A percentile compares a stretch with the other conserved stretches of the same genome.
Evolutionary conservation across 1,140 invertebrate species (phyloP).

Genomic region (Telenomus remus): DNA sequence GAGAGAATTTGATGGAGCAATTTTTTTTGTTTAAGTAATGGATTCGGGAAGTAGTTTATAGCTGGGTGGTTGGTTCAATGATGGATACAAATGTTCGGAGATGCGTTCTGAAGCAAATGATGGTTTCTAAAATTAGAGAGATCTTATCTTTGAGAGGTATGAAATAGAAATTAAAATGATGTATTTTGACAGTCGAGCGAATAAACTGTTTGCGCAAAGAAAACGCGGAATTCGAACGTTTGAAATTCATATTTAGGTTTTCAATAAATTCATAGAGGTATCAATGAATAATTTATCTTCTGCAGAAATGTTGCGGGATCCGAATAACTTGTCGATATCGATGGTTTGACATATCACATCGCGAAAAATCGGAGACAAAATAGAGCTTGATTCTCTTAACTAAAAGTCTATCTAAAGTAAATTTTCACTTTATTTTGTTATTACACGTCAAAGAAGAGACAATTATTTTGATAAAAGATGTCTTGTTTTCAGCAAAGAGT

Average conservation of each 20-base stretch:
- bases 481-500: not conserved
- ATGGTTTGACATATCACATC: slow-evolving; percentile 6
- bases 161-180: too few species aligned
- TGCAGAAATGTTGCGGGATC: slow-evolving; percentile 13
- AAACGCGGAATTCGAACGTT: slow-evolving; percentile 8
- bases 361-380: not conserved
- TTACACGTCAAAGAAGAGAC: too few species aligned
- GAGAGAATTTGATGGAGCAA: too few species aligned
- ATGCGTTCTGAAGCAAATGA: too few species aligned
- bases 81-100: too few species aligned
- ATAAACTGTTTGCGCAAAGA: not conserved
- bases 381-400: too few species aligned
- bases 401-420: not conserved
- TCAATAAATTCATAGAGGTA: slow-evolving; percentile 11
- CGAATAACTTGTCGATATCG: slow-evolving; percentile 9
- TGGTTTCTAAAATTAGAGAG: too few species aligned
- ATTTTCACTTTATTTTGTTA: not conserved
- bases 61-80: too few species aligned
- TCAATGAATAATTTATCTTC: slow-evolving; percentile 31
- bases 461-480: not conserved
- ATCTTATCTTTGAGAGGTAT: slow-evolving; percentile 1
- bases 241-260: slow-evolving; percentile 24
- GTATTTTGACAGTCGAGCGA: too few species aligned
- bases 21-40: too few species aligned
- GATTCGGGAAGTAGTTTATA: too few species aligned